Base-by-base conservation (phyloP, 2,888 invertebrate genomes). In the Scaeva pyrastri region DNA sequence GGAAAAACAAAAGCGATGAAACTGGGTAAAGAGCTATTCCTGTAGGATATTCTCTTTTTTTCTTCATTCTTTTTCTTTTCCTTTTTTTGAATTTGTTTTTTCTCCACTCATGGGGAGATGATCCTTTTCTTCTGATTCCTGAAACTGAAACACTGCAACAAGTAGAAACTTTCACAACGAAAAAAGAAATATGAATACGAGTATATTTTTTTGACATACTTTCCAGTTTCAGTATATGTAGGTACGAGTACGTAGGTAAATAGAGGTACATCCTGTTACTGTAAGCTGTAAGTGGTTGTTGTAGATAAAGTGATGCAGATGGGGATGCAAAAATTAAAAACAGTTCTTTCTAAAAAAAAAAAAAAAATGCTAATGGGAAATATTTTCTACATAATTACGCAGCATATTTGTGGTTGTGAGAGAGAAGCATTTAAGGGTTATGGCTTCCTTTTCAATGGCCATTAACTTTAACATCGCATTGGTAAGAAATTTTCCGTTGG, bases 351-450 rank as follows among this genome's bases (percentile, higher is more conserved):
- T 23, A 43, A 43, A 43, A 43, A 43, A 12, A 48, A 48, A 19
- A 48, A 52, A 41, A 31, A 55, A 74, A 76, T 85, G 85, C 81
- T 81, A 82, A 86, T 86, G 86, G 78, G 82, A 82, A 86, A 74
- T 86, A 78, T 86, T 82, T 86, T 82, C 77, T 74, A 78, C 86
- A 86, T 82, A 86, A 86, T 86, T 86, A 86, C 77, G 74, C 86
- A 77, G 86, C 74, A 71, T 81, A 81, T 77, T 70, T 81, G 80
- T 62, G 62, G 76, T 52, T 70, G 48, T 72, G 70, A 68, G 55
- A n/a, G 56, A 26, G 56, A 72, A 72, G 81, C 23, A 85, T 85
- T 85, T 60, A 66, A 77, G 81, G 82, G 64, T 64, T 81, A 68
- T 77, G 73, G 55, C 52, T 73, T 73, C 70, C 70, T 58, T 73